A percentile compares a stretch with the other conserved stretches of the same genome.
Conservation (phyloP, 2,888 invertebrate species). For the Minunthozetes semirufus region DNA sequence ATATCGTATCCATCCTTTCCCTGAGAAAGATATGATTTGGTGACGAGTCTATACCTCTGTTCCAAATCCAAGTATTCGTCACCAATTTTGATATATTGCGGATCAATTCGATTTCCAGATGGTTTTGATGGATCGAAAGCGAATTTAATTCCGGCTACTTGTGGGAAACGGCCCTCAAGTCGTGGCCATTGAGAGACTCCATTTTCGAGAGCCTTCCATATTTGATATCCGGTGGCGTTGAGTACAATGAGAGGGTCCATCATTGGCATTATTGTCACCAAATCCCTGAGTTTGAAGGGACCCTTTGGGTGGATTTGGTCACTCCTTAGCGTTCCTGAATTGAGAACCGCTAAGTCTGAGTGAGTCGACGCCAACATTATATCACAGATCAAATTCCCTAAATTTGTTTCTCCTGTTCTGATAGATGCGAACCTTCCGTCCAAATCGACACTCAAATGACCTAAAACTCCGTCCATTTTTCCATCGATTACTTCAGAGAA, state of each 20-base stretch:
- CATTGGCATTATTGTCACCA: slow-evolving; percentile 76
- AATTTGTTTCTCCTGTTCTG: slow-evolving; percentile 73
- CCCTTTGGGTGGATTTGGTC: slow-evolving; percentile 72
- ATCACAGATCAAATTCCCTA: slow-evolving; percentile 60
- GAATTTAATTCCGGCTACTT: slow-evolving; percentile 56
- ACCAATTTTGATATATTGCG: slow-evolving; percentile 68
- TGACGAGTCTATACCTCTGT: slow-evolving; percentile 63
- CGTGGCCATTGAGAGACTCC: slow-evolving; percentile 77
- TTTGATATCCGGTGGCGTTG: slow-evolving; percentile 60
- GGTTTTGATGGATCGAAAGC: slow-evolving; percentile 56
- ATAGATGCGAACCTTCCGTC: slow-evolving; percentile 76
- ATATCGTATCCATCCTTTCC: slow-evolving; percentile 81
- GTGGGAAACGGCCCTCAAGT: slow-evolving; percentile 75
- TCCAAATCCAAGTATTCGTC: slow-evolving; percentile 69
- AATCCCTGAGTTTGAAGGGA: slow-evolving; percentile 72
- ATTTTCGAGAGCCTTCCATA: slow-evolving; percentile 71
- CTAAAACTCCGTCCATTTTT: slow-evolving; percentile 74
- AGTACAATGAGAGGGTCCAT: slow-evolving; percentile 72
- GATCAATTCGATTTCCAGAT: slow-evolving; percentile 62
- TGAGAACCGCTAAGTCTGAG: slow-evolving; percentile 74
- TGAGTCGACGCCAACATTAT: slow-evolving; percentile 65
- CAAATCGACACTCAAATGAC: slow-evolving; percentile 73
- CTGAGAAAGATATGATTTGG: slow-evolving; percentile 69
- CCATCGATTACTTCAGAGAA: slow-evolving; percentile 69
- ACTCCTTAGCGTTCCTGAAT: slow-evolving; percentile 79